Evolutionary conservation across 2,888 invertebrate genomes (phyloP).

Genomic region (Alentia gelatinosa): DNA sequence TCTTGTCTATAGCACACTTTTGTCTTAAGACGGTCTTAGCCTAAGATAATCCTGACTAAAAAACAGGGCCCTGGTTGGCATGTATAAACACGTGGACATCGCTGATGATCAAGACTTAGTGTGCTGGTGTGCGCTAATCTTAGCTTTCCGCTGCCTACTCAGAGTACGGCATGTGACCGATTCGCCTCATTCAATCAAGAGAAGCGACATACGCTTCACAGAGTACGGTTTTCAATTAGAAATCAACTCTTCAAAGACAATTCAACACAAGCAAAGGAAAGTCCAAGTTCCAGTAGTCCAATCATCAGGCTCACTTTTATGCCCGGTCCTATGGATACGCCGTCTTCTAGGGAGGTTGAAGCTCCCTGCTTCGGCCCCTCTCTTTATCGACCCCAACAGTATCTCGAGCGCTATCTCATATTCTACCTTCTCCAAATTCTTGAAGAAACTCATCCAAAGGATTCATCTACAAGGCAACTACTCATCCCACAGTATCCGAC

Average conservation of each 20-base stretch:
- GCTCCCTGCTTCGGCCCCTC: no score
- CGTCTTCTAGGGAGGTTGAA: no score
- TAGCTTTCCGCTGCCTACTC: not conserved
- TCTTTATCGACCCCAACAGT: not conserved
- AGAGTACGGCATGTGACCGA: not conserved
- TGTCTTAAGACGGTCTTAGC: no score
- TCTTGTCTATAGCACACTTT: no score
- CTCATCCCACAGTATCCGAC: not conserved
- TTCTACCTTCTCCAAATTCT: not conserved
- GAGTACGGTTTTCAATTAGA: not conserved
- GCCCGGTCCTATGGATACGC: not conserved
- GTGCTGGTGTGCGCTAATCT: not conserved
- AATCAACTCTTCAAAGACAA: not conserved
- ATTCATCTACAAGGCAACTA: not conserved
- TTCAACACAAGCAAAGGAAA: not conserved
- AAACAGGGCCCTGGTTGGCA: not conserved
- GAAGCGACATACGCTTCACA: not conserved
- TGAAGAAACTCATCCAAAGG: not conserved
- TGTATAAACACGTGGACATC: not conserved
- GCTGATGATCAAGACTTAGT: not conserved
- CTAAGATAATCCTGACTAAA: no score
- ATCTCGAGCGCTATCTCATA: no score
- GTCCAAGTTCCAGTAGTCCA: not conserved
- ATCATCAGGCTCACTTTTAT: not conserved
- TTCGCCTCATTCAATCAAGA: not conserved